Evolutionary conservation across 2,113 vertebrate genomes (phyloP).

Genomic region (Entelurus aequoreus): DNA sequence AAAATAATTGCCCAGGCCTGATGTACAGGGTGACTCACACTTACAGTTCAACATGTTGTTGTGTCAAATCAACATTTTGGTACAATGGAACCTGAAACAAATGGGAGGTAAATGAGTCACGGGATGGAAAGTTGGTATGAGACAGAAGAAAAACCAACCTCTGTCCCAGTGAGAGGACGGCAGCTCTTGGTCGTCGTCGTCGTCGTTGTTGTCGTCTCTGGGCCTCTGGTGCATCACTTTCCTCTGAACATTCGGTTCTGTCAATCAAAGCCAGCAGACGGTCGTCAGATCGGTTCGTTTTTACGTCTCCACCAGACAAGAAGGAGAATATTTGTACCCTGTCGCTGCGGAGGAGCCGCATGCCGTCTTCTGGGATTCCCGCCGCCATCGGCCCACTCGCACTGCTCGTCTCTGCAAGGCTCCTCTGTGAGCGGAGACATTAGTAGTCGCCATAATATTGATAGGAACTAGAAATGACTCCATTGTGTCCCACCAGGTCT

Average conservation of each 20-base stretch:
- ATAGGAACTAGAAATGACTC: no score
- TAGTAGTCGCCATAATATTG: not conserved
- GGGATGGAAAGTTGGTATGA: not conserved
- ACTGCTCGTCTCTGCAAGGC: slow-evolving; percentile 40
- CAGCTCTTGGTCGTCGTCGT: slow-evolving; percentile 26
- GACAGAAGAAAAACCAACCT: slow-evolving; percentile 30
- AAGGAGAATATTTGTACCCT: slow-evolving; percentile 37
- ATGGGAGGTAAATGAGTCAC: not conserved
- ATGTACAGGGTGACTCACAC: slow-evolving; percentile 11
- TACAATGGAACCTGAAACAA: slow-evolving; percentile 32
- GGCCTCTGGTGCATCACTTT: slow-evolving; percentile 49
- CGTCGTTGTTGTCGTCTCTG: slow-evolving; percentile 17
- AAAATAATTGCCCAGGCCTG: no score
- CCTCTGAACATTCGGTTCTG: slow-evolving; percentile 54
- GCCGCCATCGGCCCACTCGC: slow-evolving; percentile 39
- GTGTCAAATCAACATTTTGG: slow-evolving; percentile 46
- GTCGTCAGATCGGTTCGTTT: not conserved
- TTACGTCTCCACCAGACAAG: not conserved
- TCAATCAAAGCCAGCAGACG: not conserved
- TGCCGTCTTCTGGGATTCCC: slow-evolving; percentile 46
- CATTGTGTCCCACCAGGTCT: no score
- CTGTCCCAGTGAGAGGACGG: slow-evolving; percentile 49
- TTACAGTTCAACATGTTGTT: slow-evolving; percentile 47
- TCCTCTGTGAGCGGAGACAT: slow-evolving; percentile 35
- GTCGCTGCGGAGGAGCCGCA: slow-evolving; percentile 37